phyloP scores from a whole-genome alignment of 2,113 vertebrate genomes.

The Cyrtonyx montezumae region DNA sequence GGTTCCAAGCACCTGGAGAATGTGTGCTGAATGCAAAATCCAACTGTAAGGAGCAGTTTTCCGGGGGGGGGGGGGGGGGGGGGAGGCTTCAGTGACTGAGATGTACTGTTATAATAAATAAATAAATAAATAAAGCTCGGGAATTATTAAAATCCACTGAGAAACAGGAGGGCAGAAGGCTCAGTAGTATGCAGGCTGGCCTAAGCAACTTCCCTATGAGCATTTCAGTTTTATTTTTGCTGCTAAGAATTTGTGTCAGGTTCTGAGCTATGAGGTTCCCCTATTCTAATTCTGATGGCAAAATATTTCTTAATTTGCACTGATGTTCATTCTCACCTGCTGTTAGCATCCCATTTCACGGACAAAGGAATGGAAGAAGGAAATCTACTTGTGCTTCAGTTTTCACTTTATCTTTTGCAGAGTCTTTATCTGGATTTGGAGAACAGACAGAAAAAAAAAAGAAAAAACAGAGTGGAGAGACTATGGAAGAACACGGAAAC shows the following conservation, averaged over 20 bases:
- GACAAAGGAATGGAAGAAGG: not conserved
- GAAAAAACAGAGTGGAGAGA: not conserved
- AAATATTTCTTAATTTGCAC: not conserved
- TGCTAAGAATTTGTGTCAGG: not conserved
- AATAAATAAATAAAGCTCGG: not conserved
- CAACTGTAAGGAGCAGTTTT: not conserved
- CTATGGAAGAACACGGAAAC: not conserved
- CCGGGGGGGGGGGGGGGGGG: not conserved
- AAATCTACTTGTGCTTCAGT: not conserved
- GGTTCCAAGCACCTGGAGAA: not conserved
- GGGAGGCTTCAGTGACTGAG: not conserved
- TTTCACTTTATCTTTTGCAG: not conserved
- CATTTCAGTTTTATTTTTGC: not conserved
- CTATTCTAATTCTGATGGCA: not conserved
- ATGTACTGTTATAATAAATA: fast-evolving
- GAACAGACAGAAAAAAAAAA: not conserved
- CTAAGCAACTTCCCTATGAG: not conserved
- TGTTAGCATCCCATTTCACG: not conserved
- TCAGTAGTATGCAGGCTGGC: not conserved
- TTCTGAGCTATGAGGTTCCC: not conserved
- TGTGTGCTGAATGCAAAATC: not conserved
- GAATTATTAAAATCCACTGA: not conserved
- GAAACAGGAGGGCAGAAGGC: not conserved
- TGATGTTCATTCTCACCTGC: not conserved
- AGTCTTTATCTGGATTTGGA: not conserved